Percentiles rank a stretch among this genome's conserved stretches.
phyloP scores from a whole-genome alignment of 2,797 vertebrate species.

The Megalops cyprinoides region DNA sequence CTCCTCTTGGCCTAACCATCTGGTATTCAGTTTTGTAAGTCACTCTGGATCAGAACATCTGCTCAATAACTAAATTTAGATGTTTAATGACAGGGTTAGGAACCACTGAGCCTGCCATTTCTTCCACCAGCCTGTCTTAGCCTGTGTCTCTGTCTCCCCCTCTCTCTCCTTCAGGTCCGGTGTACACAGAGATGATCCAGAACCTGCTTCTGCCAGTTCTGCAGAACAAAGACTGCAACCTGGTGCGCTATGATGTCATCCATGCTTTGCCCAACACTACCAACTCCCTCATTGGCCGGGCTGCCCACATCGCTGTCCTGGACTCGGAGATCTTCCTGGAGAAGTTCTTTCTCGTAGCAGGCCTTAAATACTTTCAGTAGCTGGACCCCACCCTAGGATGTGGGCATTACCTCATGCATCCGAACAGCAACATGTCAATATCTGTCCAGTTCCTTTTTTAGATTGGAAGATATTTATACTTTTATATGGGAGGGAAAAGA shows the following conservation, averaged over 20 bases:
- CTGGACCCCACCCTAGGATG: constrained; percentile 53
- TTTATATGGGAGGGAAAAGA: constrained; percentile 81
- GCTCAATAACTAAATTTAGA: too few relatives aligned
- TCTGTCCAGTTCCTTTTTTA: constrained; percentile 71
- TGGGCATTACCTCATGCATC: constrained; percentile 91
- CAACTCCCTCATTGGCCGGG: constrained; percentile 96
- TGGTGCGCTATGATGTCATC: constrained; percentile 96
- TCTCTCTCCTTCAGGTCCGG: constrained; percentile 79
- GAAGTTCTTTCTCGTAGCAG: constrained; percentile 98
- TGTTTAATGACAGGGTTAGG: too few relatives aligned
- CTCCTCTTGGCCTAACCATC: too few relatives aligned
- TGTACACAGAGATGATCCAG: constrained; percentile 99
- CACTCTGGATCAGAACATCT: too few relatives aligned
- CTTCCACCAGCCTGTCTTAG: too few relatives aligned
- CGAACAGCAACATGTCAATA: constrained; percentile 77
- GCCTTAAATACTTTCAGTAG: constrained; percentile 98
- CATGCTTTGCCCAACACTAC: constrained; percentile 97
- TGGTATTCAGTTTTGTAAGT: too few relatives aligned
- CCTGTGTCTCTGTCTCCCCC: too few relatives aligned
- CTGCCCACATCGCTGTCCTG: constrained; percentile 97
- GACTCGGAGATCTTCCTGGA: constrained; percentile 99
- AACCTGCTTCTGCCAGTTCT: constrained; percentile 94
- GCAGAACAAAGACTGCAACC: constrained; percentile 93
- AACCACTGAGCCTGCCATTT: neutral
- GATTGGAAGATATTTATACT: constrained; percentile 85